Conservation (phyloP, 2,113 vertebrate species). For the Phyllostomus discolor region DNA sequence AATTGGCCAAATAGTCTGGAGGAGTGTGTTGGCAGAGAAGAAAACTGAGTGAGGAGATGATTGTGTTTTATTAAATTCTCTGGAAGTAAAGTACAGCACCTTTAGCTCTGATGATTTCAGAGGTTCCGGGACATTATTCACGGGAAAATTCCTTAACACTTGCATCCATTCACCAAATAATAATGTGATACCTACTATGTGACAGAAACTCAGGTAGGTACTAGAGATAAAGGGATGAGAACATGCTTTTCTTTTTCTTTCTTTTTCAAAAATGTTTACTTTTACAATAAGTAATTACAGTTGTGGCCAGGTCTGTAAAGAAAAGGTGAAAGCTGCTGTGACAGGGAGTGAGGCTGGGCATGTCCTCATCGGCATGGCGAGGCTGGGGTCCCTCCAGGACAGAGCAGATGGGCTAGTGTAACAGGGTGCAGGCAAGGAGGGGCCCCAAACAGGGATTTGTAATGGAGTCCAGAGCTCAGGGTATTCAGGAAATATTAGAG, state of each 20-base stretch:
- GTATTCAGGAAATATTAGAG: too few species aligned
- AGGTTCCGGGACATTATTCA: background rate
- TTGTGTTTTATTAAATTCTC: background rate
- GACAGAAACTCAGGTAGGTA: background rate
- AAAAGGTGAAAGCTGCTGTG: background rate
- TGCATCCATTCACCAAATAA: background rate
- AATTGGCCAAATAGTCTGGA: background rate
- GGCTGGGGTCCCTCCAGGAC: too few species aligned
- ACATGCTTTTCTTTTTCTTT: background rate
- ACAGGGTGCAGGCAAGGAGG: too few species aligned
- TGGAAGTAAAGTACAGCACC: background rate
- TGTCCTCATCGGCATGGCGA: fast-evolving
- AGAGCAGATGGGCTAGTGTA: background rate
- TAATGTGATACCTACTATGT: background rate
- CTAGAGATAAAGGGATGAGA: background rate
- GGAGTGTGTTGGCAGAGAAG: background rate
- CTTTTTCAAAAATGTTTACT: background rate
- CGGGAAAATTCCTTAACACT: background rate
- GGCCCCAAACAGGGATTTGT: too few species aligned
- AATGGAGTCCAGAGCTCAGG: too few species aligned
- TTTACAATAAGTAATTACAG: background rate
- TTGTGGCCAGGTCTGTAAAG: background rate
- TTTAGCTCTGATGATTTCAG: background rate
- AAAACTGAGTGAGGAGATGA: background rate
- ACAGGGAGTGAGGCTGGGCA: fast-evolving